A percentile compares a stretch with the other conserved stretches of the same genome.
phyloP scores from a whole-genome alignment of 2,888 invertebrate species.

The Apotomis capreana region DNA sequence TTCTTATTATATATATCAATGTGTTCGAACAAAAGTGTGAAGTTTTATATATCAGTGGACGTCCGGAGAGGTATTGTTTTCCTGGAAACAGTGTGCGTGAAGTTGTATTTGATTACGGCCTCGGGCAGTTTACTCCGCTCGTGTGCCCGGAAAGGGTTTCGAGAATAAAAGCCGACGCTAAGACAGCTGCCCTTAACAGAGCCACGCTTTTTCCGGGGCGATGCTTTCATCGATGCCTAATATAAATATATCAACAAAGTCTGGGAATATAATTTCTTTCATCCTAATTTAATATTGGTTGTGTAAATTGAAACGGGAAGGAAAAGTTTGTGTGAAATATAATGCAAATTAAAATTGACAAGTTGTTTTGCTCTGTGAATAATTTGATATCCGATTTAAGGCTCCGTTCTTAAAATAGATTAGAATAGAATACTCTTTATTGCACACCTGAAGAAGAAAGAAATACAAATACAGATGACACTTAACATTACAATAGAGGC shows the following conservation, averaged over 20 bases:
- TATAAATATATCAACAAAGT: not conserved
- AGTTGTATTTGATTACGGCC: constrained; percentile 48
- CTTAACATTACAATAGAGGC: no score
- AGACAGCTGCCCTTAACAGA: constrained; percentile 19
- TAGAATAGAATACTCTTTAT: no score
- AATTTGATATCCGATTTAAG: not conserved
- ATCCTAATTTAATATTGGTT: not conserved
- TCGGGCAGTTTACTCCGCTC: constrained; percentile 41
- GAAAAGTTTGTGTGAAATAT: not conserved
- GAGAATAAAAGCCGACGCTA: constrained; percentile 22
- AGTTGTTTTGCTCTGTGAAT: not conserved
- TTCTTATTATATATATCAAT: no score
- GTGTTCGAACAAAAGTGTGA: not conserved
- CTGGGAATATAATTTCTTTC: not conserved
- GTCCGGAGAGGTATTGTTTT: constrained; percentile 14
- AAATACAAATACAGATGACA: no score
- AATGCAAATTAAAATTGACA: not conserved
- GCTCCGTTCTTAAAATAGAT: no score
- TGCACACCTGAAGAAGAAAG: no score
- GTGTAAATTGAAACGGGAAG: not conserved
- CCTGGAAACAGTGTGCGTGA: constrained; percentile 42
- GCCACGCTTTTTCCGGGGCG: constrained; percentile 3
- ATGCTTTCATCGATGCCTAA: not conserved
- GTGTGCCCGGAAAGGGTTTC: constrained; percentile 17
- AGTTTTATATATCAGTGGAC: not conserved